Conservation (phyloP, 2,888 invertebrate species). For the Listrodromus nycthemerus region DNA sequence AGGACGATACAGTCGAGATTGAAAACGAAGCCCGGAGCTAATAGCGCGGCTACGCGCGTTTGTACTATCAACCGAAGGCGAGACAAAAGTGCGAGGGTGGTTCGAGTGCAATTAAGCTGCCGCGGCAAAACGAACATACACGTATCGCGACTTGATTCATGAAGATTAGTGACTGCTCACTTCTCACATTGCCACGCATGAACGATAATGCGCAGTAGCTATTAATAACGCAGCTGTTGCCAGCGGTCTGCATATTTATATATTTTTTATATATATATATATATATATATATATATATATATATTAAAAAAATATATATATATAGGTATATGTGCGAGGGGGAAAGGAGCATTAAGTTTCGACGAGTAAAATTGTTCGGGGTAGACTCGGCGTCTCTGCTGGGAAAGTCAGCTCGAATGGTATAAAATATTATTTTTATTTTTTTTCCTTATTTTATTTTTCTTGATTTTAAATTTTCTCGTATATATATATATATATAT, state of each 20-base stretch:
- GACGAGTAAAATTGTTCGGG: constrained; percentile 42
- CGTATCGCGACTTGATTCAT: constrained; percentile 75
- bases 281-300: not conserved
- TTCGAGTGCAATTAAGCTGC: constrained; percentile 70
- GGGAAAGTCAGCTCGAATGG: constrained; percentile 41
- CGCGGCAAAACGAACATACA: constrained; percentile 51
- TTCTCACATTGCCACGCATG: constrained; percentile 76
- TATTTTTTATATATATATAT: constrained; percentile 34
- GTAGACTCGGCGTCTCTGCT: constrained; percentile 33
- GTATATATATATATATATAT: not conserved
- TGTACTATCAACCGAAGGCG: constrained; percentile 19
- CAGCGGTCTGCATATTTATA: constrained; percentile 58
- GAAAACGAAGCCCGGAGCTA: not conserved
- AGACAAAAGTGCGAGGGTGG: constrained; percentile 68
- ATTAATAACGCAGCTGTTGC: constrained; percentile 78
- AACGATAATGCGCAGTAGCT: constrained; percentile 82
- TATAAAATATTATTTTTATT: constrained; percentile 10
- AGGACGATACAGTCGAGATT: constrained; percentile 11
- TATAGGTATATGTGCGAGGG: not conserved
- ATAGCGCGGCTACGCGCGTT: not conserved
- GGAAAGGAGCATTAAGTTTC: constrained; percentile 36
- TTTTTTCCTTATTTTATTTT: not conserved
- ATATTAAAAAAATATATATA: constrained; percentile 9
- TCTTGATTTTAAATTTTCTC: not conserved
- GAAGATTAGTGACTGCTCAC: constrained; percentile 75